phyloP scores from a whole-genome alignment of 2,113 vertebrate species.

The Pipra filicauda region DNA sequence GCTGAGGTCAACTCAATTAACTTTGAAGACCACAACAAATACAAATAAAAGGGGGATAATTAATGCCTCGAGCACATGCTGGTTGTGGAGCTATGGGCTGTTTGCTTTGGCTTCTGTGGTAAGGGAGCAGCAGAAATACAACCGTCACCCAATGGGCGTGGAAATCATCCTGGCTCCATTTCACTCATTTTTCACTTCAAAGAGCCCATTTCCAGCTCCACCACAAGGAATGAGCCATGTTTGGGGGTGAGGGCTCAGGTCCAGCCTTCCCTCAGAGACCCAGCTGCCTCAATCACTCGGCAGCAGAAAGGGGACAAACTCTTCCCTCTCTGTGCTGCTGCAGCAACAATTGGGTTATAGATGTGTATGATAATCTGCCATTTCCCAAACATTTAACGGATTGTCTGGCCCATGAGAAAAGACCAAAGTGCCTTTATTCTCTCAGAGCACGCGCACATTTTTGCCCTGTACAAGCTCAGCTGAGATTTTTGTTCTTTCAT shows the following conservation, averaged over 20 bases:
- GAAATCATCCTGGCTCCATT: background rate
- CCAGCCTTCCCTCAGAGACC: background rate
- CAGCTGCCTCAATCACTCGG: background rate
- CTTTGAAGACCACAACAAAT: background rate
- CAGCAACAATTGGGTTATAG: constrained; percentile 31
- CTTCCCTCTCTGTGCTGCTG: background rate
- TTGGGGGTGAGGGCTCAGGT: background rate
- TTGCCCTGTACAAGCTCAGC: background rate
- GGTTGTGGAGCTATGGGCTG: background rate
- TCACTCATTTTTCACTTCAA: background rate
- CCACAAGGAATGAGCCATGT: background rate
- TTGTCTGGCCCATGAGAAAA: constrained; percentile 45
- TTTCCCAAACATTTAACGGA: constrained; percentile 53
- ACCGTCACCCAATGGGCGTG: rapidly evolving
- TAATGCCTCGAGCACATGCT: background rate
- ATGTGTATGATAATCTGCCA: constrained; percentile 67
- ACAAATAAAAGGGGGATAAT: background rate
- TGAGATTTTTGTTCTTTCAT: constrained; percentile 24
- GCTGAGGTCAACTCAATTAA: background rate
- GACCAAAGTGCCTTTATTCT: constrained; percentile 40
- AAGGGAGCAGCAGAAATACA: background rate
- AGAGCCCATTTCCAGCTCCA: background rate
- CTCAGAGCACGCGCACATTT: background rate
- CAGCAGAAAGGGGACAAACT: background rate
- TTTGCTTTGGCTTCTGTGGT: background rate